Percentiles rank a stretch among this genome's conserved stretches.
These are phyloP conservation scores for Lutjanus argentimaculatus DNA, from an alignment of 2,797 vertebrate genomes.

Conservation along the genomic window DNA sequence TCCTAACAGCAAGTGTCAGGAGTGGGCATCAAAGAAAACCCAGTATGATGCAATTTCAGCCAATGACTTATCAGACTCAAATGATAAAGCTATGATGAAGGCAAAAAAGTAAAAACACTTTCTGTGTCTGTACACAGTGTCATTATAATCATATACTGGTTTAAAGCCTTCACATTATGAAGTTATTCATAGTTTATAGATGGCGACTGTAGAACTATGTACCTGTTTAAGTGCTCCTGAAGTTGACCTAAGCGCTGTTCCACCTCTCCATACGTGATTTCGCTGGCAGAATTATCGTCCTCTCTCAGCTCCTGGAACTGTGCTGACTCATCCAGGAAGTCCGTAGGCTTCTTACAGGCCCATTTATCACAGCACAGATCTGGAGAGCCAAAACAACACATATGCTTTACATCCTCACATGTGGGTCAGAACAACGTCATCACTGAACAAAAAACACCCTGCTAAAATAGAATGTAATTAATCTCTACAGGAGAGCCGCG, in stretches of 20 bases:
- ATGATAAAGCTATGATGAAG: neutral
- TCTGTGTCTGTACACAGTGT: neutral
- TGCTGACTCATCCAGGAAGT: conserved; percentile 87
- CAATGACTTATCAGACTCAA: neutral
- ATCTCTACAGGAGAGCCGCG: conserved; percentile 73
- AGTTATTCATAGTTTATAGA: conserved; percentile 8
- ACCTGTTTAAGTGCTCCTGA: conserved; percentile 99
- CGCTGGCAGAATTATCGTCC: conserved; percentile 92
- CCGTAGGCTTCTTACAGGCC: conserved; percentile 85
- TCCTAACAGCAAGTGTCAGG: neutral
- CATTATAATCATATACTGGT: neutral
- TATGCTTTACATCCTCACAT: conserved; percentile 74
- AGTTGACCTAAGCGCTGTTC: conserved; percentile 97
- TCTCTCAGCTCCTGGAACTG: conserved; percentile 88
- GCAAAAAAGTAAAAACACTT: neutral
- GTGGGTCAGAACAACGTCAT: conserved; percentile 79
- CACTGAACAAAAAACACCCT: conserved; percentile 47
- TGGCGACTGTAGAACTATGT: conserved; percentile 47
- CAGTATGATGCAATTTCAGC: neutral
- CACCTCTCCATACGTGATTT: conserved; percentile 96
- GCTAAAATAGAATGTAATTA: conserved; percentile 82
- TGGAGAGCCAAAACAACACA: conserved; percentile 76
- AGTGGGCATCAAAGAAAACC: neutral
- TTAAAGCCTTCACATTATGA: neutral
- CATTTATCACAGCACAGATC: conserved; percentile 89